A percentile compares a stretch with the other conserved stretches of the same genome.
phyloP scores from a whole-genome alignment of 2,797 vertebrate genomes.

The Salmo trutta region DNA sequence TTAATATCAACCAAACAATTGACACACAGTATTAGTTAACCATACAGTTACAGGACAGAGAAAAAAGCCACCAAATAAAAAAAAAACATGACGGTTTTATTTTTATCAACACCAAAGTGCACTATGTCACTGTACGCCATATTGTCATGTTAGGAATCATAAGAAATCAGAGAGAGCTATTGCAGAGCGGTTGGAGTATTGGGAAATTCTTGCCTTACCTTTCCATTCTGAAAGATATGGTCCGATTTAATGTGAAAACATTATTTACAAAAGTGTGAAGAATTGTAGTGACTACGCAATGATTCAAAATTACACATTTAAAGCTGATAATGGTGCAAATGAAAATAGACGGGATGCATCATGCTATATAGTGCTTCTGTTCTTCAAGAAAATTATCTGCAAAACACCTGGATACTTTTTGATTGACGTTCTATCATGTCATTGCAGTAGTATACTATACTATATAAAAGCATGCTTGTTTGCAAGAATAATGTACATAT shows the following conservation, averaged over 20 bases:
- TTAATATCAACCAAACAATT: too few species aligned
- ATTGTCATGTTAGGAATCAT: constrained; percentile 58
- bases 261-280: constrained; percentile 83
- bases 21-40: too few species aligned
- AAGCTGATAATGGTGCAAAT: constrained; percentile 70
- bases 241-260: constrained; percentile 85
- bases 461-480: constrained; percentile 41
- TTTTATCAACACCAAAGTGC: constrained; percentile 69
- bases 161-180: constrained; percentile 69
- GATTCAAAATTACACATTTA: constrained; percentile 71
- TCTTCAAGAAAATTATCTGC: constrained; percentile 13
- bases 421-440: constrained; percentile 27
- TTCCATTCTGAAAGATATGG: constrained; percentile 83
- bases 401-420: constrained; percentile 12
- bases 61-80: neutral
- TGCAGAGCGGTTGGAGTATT: constrained; percentile 70
- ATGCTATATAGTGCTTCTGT: constrained; percentile 63
- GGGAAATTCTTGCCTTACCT: constrained; percentile 84
- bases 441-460: neutral
- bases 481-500: neutral
- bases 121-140: constrained; percentile 67
- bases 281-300: constrained; percentile 76
- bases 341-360: constrained; percentile 38
- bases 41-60: constrained; percentile 14
- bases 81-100: neutral